phyloP scores from a whole-genome alignment of 2,797 vertebrate genomes.

The Pipistrellus pipistrellus region DNA sequence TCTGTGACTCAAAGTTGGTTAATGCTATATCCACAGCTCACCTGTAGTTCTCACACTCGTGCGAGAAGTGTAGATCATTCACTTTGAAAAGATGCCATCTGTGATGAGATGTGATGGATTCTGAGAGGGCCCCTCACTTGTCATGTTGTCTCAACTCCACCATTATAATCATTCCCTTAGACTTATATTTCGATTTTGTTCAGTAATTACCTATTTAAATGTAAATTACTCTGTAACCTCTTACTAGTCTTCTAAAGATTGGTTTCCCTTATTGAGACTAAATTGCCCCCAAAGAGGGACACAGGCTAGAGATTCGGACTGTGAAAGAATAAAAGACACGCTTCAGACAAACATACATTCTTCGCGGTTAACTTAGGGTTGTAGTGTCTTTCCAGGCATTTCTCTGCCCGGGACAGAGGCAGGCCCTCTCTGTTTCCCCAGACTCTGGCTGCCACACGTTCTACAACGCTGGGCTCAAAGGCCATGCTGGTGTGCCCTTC shows the following conservation, averaged over 20 bases:
- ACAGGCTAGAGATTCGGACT: neutral
- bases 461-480: neutral
- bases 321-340: neutral
- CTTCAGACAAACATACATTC: neutral
- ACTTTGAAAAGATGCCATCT: slow-evolving; percentile 16
- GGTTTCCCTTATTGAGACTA: slow-evolving; percentile 73
- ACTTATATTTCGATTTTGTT: slow-evolving; percentile 82
- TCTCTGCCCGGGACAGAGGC: neutral
- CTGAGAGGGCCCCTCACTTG: slow-evolving; percentile 22
- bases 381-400: neutral
- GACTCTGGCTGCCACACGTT: neutral
- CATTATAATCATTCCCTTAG: slow-evolving; percentile 72
- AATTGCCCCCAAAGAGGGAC: slow-evolving; percentile 26
- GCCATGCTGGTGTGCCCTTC: too few species aligned
- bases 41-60: neutral
- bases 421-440: neutral
- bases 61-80: neutral
- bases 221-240: slow-evolving; percentile 83
- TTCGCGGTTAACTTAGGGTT: neutral
- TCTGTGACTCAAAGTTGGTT: neutral
- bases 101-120: slow-evolving; percentile 25
- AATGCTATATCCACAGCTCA: neutral
- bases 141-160: slow-evolving; percentile 59
- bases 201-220: slow-evolving; percentile 84
- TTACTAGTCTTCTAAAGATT: slow-evolving; percentile 76